Evolutionary conservation across 2,797 vertebrate species (phyloP).

Genomic region (Ficedula albicollis): DNA sequence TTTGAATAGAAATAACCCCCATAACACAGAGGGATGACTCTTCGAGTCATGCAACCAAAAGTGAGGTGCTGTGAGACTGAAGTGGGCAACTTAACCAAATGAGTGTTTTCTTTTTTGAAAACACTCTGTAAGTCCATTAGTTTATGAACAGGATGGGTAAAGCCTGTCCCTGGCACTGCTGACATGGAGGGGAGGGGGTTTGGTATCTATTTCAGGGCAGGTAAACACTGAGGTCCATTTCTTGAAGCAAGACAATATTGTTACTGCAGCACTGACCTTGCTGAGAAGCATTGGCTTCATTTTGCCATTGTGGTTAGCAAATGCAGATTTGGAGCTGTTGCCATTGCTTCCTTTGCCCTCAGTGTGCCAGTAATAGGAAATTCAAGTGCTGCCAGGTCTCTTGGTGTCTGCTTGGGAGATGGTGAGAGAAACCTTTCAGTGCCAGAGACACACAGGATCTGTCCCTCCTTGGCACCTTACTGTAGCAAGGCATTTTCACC

Average conservation of each 20-base stretch:
- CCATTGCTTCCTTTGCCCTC: background rate
- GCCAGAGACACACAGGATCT: rapidly evolving
- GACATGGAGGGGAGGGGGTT: background rate
- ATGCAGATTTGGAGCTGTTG: slow-evolving; percentile 72
- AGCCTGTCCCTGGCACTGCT: background rate
- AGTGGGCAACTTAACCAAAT: background rate
- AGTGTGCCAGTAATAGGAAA: rapidly evolving
- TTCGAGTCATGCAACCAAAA: rapidly evolving
- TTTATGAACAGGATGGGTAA: background rate
- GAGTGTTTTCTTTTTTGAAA: background rate
- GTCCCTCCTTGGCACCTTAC: background rate
- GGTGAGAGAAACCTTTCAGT: background rate
- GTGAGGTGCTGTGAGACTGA: background rate
- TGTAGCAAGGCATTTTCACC: rapidly evolving
- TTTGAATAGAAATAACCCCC: background rate
- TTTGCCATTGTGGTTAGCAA: slow-evolving; percentile 89
- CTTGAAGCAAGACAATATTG: slow-evolving; percentile 72
- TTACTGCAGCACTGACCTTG: slow-evolving; percentile 88
- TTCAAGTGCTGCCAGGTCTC: rapidly evolving
- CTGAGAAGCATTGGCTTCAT: slow-evolving; percentile 86
- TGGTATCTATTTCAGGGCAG: rapidly evolving
- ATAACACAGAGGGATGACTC: background rate
- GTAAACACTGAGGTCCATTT: background rate
- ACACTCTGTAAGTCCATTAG: background rate
- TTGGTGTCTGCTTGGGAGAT: background rate